A percentile compares a stretch with the other conserved stretches of the same genome.
Conservation (phyloP, 1,140 invertebrate species). For the Hypsibius dujardini region DNA sequence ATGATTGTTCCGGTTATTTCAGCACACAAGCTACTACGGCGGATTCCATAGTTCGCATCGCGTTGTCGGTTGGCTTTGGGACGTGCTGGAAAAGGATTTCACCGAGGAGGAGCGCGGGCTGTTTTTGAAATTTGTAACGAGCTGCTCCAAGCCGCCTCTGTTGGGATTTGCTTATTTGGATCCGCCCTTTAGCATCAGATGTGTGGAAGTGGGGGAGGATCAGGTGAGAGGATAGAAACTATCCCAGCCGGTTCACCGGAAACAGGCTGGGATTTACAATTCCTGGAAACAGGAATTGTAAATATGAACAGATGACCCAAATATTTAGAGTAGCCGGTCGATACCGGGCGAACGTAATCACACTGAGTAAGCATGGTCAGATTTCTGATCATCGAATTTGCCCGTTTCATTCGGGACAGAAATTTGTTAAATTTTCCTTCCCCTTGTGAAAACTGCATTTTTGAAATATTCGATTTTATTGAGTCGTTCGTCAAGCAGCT, state of each 20-base stretch:
- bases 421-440: too few relatives aligned
- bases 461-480: too few relatives aligned
- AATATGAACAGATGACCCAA: too few relatives aligned
- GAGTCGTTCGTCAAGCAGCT: too few relatives aligned
- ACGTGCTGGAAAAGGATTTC: conserved; percentile 90
- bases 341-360: too few relatives aligned
- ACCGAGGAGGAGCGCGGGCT: conserved; percentile 68
- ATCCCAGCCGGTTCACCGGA: too few relatives aligned
- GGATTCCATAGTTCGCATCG: conserved; percentile 96
- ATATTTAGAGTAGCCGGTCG: too few relatives aligned
- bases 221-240: conserved; percentile 39
- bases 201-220: conserved; percentile 94
- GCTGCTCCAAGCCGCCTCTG: conserved; percentile 90
- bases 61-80: conserved; percentile 96
- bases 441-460: too few relatives aligned
- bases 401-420: too few relatives aligned
- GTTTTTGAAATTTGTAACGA: conserved; percentile 53
- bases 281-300: conserved; percentile 14
- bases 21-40: conserved; percentile 93
- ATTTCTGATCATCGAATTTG: too few relatives aligned
- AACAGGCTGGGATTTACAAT: too few relatives aligned
- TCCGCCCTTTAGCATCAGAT: conserved; percentile 95
- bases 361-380: too few relatives aligned
- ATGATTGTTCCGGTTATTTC: conserved; percentile 24
- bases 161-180: conserved; percentile 91